phyloP scores from a whole-genome alignment of 2,113 vertebrate species.

The Grantiella picta region DNA sequence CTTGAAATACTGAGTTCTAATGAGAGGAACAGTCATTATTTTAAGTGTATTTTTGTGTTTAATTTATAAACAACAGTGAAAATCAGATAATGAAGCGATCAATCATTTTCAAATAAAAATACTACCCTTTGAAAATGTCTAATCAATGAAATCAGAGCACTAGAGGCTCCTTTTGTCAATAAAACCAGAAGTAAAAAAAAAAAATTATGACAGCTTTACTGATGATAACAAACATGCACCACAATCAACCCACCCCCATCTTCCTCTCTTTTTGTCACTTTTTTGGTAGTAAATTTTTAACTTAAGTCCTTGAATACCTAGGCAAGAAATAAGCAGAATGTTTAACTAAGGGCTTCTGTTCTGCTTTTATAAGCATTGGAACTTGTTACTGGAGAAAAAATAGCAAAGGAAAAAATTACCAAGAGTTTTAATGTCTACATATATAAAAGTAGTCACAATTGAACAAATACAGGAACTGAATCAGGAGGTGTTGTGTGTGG shows the following conservation, averaged over 20 bases:
- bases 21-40: neutral
- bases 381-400: neutral
- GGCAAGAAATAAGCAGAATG: neutral
- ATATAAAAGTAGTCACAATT: neutral
- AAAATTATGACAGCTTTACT: neutral
- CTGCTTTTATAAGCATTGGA: neutral
- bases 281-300: neutral
- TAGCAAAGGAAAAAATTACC: neutral
- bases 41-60: neutral
- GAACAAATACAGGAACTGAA: neutral
- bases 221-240: neutral
- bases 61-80: neutral
- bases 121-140: neutral
- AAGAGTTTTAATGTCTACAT: neutral
- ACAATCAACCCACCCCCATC: fast-evolving
- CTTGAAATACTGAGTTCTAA: neutral
- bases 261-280: neutral
- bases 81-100: neutral
- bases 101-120: neutral
- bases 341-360: neutral
- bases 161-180: neutral
- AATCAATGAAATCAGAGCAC: neutral
- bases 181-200: neutral
- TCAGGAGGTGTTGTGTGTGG: neutral
- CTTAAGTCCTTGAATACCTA: neutral